Conservation (phyloP, 1,140 invertebrate species). For the Drosophila erecta region DNA sequence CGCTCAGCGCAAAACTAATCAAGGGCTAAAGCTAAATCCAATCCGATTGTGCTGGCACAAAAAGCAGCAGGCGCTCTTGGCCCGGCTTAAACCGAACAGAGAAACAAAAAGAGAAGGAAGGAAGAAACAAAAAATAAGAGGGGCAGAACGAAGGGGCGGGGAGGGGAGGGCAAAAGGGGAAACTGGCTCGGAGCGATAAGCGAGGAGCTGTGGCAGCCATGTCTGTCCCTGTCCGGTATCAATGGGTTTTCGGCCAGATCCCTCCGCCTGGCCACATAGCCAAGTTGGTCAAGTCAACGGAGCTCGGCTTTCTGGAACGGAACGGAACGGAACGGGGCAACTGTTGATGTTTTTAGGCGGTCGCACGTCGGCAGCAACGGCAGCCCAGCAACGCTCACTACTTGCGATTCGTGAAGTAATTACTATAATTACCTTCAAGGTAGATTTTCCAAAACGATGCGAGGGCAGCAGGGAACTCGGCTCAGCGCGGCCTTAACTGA, state of each 20-base stretch:
- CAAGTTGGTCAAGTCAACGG: constrained; percentile 46
- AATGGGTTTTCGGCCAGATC: constrained; percentile 71
- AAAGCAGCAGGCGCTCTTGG: constrained; percentile 69
- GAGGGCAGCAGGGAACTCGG: constrained; percentile 40
- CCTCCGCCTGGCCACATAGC: constrained; percentile 11
- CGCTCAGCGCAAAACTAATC: constrained; percentile 75
- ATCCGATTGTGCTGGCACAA: constrained; percentile 69
- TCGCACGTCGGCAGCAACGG: constrained; percentile 80
- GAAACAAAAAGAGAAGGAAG: constrained; percentile 8
- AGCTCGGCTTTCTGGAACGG: constrained; percentile 33
- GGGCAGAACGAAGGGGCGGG: no score
- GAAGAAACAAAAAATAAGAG: constrained; percentile 1
- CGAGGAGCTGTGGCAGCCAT: constrained; percentile 60
- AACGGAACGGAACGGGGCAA: constrained; percentile 54
- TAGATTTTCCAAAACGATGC: constrained; percentile 85
- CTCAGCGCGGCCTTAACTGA: not conserved
- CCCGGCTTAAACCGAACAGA: constrained; percentile 10
- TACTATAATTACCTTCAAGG: constrained; percentile 85
- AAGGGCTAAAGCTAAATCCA: constrained; percentile 82
- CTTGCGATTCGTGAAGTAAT: constrained; percentile 84
- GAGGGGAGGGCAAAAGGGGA: no score
- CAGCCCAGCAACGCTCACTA: constrained; percentile 70
- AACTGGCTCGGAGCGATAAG: constrained; percentile 43
- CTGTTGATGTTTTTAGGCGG: constrained; percentile 84
- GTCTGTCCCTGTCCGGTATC: constrained; percentile 67